Evolutionary conservation across 2,113 vertebrate species (phyloP).

Genomic region (Mirounga angustirostris): DNA sequence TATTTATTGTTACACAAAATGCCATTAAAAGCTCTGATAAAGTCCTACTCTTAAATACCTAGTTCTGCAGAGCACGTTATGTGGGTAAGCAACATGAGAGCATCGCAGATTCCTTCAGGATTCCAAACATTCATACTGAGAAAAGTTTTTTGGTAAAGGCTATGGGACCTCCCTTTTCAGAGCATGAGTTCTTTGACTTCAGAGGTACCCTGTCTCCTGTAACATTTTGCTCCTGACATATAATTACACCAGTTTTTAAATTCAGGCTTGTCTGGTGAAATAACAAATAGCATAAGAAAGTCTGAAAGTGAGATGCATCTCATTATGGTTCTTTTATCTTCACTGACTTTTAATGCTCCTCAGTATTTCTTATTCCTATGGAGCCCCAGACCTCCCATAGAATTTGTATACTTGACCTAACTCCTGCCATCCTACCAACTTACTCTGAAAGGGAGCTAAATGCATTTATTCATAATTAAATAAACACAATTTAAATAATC

Average conservation of each 20-base stretch:
- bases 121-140: neutral
- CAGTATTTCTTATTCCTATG: neutral
- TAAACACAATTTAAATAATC: constrained; percentile 1
- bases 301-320: constrained; percentile 43
- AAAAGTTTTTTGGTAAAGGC: neutral
- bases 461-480: constrained; percentile 28
- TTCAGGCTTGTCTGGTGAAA: constrained; percentile 45
- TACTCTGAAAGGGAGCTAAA: neutral
- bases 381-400: neutral
- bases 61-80: neutral
- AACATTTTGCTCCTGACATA: constrained; percentile 5
- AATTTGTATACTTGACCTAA: constrained; percentile 24
- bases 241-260: neutral
- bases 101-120: neutral
- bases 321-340: constrained; percentile 23
- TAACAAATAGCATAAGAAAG: constrained; percentile 53
- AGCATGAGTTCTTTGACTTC: constrained; percentile 10
- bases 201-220: neutral
- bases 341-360: constrained; percentile 38
- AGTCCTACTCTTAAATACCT: neutral
- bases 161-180: neutral
- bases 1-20: neutral
- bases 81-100: neutral
- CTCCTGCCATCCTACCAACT: neutral
- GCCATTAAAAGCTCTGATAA: neutral